Evolutionary conservation across 2,113 vertebrate species (phyloP).

Genomic region (Phalacrocorax aristotelis): DNA sequence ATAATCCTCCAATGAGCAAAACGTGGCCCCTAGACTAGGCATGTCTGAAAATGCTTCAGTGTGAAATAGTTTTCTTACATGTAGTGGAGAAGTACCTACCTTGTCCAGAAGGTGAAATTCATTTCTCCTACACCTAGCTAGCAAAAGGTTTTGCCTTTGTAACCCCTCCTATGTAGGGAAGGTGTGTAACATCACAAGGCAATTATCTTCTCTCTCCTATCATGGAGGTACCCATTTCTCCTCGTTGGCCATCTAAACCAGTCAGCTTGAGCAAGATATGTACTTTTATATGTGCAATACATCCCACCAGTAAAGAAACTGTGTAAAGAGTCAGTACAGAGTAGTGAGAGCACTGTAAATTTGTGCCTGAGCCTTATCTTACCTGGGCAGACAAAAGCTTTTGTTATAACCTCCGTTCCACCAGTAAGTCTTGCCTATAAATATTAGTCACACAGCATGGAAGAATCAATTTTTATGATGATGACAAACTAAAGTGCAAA

Average conservation of each 20-base stretch:
- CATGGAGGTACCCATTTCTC: neutral
- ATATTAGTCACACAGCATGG: conserved; percentile 2
- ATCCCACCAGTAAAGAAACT: neutral
- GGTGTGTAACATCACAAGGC: neutral
- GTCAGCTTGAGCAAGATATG: neutral
- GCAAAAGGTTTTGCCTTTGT: neutral
- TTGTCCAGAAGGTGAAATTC: neutral
- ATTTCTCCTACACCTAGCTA: neutral
- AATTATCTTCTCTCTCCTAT: neutral
- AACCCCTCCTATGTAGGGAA: neutral
- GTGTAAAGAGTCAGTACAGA: neutral
- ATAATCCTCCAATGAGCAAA: neutral
- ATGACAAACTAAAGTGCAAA: conserved; percentile 51
- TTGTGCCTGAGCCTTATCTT: neutral
- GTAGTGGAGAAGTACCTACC: neutral
- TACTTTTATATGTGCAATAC: neutral
- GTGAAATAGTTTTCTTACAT: neutral
- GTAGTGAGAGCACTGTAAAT: neutral
- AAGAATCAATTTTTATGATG: conserved; percentile 52
- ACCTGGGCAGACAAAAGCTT: conserved; percentile 19
- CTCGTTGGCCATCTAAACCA: neutral
- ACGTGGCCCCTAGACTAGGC: neutral
- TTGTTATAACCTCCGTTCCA: neutral
- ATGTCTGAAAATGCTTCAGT: neutral
- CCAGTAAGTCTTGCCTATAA: neutral